Percentiles rank a stretch among this genome's conserved stretches.
Conservation (phyloP, 2,888 invertebrate species). For the Reticulitermes lucifugus region DNA sequence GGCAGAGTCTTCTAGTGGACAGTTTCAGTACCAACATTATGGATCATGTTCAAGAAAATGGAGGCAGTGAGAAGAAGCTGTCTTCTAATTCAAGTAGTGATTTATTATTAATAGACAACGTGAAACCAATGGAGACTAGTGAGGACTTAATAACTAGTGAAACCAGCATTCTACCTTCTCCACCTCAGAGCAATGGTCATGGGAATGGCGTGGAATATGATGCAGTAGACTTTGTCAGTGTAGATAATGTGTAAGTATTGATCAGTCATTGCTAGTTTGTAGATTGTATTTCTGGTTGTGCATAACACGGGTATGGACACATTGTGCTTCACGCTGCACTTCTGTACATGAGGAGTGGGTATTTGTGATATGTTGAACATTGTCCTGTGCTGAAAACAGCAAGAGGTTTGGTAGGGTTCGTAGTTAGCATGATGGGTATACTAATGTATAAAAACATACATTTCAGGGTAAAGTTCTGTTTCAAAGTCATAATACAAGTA, state of each 20-base stretch:
- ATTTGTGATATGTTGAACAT: not conserved
- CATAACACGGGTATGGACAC: slow-evolving; percentile 1
- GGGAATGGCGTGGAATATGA: slow-evolving; percentile 53
- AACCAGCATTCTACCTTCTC: slow-evolving; percentile 21
- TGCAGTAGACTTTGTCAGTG: slow-evolving; percentile 54
- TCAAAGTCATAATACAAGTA: not conserved
- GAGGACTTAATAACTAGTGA: slow-evolving; percentile 48
- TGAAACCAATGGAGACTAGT: slow-evolving; percentile 51
- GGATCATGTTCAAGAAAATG: slow-evolving; percentile 35
- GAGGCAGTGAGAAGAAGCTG: slow-evolving; percentile 38
- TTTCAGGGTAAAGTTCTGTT: slow-evolving; percentile 19
- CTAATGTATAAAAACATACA: not conserved
- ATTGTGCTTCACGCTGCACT: not conserved
- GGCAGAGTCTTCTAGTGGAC: slow-evolving; percentile 33
- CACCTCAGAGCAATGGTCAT: slow-evolving; percentile 54
- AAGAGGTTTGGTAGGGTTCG: not conserved
- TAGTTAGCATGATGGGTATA: not conserved
- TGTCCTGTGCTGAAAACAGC: not conserved
- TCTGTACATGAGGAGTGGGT: not conserved
- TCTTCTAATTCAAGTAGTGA: slow-evolving; percentile 49
- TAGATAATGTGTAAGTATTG: slow-evolving; percentile 55
- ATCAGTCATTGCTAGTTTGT: slow-evolving; percentile 24
- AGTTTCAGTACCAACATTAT: slow-evolving; percentile 23
- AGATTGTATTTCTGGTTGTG: slow-evolving; percentile 10
- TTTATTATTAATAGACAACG: slow-evolving; percentile 51